Conservation (phyloP, 2,113 vertebrate species). For the Hoplias malabaricus region DNA sequence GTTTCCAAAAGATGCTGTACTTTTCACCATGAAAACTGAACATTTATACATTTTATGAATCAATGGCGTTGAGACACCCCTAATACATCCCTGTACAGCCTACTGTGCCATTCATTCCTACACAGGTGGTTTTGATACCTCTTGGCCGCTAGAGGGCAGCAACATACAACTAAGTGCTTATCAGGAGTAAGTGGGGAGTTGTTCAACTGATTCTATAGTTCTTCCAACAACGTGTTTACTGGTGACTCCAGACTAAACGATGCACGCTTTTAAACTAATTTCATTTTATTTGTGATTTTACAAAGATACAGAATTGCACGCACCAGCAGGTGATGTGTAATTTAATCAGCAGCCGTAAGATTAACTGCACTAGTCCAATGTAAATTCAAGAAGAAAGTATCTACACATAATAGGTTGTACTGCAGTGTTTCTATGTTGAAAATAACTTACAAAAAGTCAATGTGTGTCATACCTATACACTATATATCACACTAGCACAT, state of each 20-base stretch:
- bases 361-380: background rate
- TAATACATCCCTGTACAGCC: too few relatives aligned
- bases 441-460: background rate
- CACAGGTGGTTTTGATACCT: background rate
- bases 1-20: background rate
- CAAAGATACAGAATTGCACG: background rate
- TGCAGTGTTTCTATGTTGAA: conserved; percentile 14
- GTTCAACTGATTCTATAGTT: background rate
- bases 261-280: background rate
- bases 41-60: too few relatives aligned
- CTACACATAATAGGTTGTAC: conserved; percentile 8
- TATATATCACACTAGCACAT: background rate
- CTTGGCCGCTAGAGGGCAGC: conserved; percentile 41
- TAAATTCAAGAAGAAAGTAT: background rate
- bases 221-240: background rate
- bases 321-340: too few relatives aligned
- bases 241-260: background rate
- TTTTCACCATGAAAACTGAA: too few relatives aligned
- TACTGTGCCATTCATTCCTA: background rate
- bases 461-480: background rate
- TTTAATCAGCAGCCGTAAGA: background rate
- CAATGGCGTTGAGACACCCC: too few relatives aligned
- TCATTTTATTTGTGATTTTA: background rate
- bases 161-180: background rate
- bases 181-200: background rate